phyloP scores from a whole-genome alignment of 2,888 invertebrate species.

The Lithodes maja region DNA sequence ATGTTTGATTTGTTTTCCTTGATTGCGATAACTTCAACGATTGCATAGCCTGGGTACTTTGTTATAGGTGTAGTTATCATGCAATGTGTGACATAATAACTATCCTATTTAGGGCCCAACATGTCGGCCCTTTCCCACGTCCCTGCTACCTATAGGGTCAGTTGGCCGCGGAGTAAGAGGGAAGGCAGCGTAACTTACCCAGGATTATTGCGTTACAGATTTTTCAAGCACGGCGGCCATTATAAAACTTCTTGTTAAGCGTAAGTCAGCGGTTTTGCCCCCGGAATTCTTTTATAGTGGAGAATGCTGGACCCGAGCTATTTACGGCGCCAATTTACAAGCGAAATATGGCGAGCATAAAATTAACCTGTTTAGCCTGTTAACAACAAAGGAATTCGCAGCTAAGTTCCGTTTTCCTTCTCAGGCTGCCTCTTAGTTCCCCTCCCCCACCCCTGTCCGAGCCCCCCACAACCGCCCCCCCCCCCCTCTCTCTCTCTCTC shows the following conservation, averaged over 20 bases:
- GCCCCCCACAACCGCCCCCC: background rate
- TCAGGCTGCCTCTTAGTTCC: background rate
- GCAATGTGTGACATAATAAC: too few species aligned
- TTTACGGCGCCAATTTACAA: conserved; percentile 2
- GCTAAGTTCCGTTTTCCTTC: conserved; percentile 6
- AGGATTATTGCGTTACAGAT: background rate
- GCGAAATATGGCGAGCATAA: conserved; percentile 4
- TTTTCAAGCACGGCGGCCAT: background rate
- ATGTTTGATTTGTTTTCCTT: too few species aligned
- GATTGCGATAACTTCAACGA: too few species aligned
- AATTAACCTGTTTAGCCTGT: conserved; percentile 20
- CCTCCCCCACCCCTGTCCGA: background rate
- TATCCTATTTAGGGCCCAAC: too few species aligned
- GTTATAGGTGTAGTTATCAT: too few species aligned
- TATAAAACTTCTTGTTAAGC: background rate
- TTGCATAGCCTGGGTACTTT: too few species aligned
- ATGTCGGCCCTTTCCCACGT: too few species aligned
- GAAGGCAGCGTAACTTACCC: background rate
- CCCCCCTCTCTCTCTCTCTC: background rate
- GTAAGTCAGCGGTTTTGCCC: background rate
- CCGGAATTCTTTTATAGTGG: background rate
- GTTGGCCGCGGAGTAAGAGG: too few species aligned
- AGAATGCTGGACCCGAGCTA: conserved; percentile 1
- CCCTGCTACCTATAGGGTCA: too few species aligned
- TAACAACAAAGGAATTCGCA: conserved; percentile 3